These are phyloP conservation scores for Setophaga petechia DNA, from an alignment of 2,113 vertebrate species.

Conservation along the genomic window DNA sequence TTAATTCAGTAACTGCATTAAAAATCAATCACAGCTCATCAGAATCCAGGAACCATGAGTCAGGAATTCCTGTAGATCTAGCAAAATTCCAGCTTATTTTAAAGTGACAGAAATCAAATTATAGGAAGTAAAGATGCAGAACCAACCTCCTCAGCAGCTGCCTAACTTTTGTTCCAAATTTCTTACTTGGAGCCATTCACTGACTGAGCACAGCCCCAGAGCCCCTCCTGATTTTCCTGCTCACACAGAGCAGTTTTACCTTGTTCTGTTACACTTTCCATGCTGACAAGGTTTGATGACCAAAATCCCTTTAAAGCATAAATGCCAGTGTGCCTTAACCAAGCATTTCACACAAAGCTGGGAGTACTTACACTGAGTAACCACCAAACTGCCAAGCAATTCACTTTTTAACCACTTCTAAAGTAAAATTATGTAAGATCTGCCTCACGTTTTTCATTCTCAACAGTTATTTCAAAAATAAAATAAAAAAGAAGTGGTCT, in stretches of 20 bases:
- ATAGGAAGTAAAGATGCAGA: not conserved
- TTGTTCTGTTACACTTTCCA: not conserved
- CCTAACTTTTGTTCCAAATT: not conserved
- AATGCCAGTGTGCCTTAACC: not conserved
- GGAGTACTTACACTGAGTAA: not conserved
- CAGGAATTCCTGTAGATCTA: not conserved
- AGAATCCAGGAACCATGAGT: not conserved
- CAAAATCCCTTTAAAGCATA: not conserved
- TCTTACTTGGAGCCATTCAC: not conserved
- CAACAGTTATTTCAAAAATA: not conserved
- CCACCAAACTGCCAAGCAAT: not conserved
- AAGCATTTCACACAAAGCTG: not conserved
- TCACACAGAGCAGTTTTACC: not conserved
- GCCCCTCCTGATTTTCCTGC: not conserved
- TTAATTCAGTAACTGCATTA: not conserved
- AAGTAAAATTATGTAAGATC: not conserved
- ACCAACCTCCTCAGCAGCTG: not conserved
- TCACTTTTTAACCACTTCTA: not conserved
- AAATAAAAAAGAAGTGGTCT: not conserved
- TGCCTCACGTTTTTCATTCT: not conserved
- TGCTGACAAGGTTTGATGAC: not conserved
- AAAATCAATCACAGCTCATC: not conserved
- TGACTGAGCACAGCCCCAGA: not conserved
- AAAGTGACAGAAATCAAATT: not conserved
- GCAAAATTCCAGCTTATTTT: not conserved